Conservation (phyloP, 2,888 invertebrate species). For the Cactoblastis cactorum region DNA sequence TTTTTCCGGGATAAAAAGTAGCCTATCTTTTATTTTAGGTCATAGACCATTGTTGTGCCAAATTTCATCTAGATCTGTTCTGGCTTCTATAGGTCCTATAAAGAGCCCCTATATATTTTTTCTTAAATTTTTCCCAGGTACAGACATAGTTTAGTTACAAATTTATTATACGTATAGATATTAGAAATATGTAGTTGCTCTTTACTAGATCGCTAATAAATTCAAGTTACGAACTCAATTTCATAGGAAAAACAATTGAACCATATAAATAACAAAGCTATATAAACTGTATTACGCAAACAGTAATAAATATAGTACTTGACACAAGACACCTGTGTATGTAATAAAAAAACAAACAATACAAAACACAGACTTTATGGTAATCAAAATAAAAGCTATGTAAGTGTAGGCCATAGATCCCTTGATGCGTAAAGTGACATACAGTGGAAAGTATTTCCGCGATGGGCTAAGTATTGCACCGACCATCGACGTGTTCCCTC, state of each 20-base stretch:
- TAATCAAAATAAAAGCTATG: background rate
- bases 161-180: too few relatives aligned
- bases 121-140: too few relatives aligned
- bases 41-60: too few relatives aligned
- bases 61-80: too few relatives aligned
- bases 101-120: too few relatives aligned
- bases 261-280: background rate
- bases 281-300: background rate
- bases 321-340: background rate
- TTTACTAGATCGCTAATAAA: too few relatives aligned
- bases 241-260: background rate
- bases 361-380: background rate
- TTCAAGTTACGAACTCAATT: background rate
- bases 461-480: slow-evolving; percentile 51
- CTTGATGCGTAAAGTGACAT: slow-evolving; percentile 52
- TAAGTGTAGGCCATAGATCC: slow-evolving; percentile 22
- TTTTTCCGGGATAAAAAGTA: too few relatives aligned
- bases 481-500: slow-evolving; percentile 36
- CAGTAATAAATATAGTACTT: slow-evolving; percentile 9
- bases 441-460: slow-evolving; percentile 66
- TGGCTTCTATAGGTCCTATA: too few relatives aligned
- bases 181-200: too few relatives aligned
- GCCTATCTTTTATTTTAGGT: too few relatives aligned
- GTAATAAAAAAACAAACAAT: background rate
- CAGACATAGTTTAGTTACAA: too few relatives aligned